Evolutionary conservation across 2,797 vertebrate genomes (phyloP).

Genomic region (Distichodus sexfasciatus): DNA sequence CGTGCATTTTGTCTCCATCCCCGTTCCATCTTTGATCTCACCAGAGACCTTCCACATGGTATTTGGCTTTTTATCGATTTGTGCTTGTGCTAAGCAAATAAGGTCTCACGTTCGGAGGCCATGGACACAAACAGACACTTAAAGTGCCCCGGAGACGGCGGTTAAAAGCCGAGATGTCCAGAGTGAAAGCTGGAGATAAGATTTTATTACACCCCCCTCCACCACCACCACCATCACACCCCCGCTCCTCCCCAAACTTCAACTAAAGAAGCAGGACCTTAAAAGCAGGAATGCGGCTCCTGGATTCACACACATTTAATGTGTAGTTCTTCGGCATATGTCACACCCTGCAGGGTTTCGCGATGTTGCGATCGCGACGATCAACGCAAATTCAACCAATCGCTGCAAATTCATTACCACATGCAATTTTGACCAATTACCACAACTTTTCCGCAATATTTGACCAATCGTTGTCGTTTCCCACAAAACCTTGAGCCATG

Average conservation of each 20-base stretch:
- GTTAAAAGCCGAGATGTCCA: slow-evolving; percentile 81
- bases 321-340: slow-evolving; percentile 71
- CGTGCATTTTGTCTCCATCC: slow-evolving; percentile 66
- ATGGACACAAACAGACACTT: slow-evolving; percentile 83
- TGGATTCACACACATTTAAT: slow-evolving; percentile 80
- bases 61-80: slow-evolving; percentile 88
- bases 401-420: too few species aligned
- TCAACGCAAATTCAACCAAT: too few species aligned
- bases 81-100: slow-evolving; percentile 88
- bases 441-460: too few species aligned
- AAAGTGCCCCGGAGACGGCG: slow-evolving; percentile 80
- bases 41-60: slow-evolving; percentile 74
- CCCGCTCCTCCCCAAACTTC: too few species aligned
- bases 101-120: slow-evolving; percentile 83
- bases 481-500: too few species aligned
- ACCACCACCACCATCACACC: too few species aligned
- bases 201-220: slow-evolving; percentile 82
- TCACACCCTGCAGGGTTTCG: slow-evolving; percentile 49
- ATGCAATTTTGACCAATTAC: too few species aligned
- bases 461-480: too few species aligned
- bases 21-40: slow-evolving; percentile 75
- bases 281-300: slow-evolving; percentile 78
- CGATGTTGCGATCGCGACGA: too few species aligned
- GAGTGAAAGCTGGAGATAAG: slow-evolving; percentile 85
- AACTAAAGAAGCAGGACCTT: slow-evolving; percentile 78